phyloP scores from a whole-genome alignment of 2,888 invertebrate species.

The Poecilus cupreus region DNA sequence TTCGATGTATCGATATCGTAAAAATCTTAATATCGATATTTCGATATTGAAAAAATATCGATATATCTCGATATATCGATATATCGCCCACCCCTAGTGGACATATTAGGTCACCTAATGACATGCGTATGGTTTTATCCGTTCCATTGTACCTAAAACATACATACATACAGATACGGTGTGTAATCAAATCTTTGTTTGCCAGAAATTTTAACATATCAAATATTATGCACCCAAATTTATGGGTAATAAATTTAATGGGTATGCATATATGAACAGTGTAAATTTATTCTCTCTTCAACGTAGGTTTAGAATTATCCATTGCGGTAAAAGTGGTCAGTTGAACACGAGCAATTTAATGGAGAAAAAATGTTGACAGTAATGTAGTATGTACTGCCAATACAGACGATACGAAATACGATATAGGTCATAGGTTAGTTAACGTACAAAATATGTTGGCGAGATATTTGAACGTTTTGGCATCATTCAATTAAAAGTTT shows the following conservation, averaged over 20 bases:
- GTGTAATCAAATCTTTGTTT: neutral
- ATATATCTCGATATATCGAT: no score
- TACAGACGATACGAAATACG: neutral
- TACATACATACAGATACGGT: neutral
- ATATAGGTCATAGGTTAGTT: constrained; percentile 9
- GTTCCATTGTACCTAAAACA: no score
- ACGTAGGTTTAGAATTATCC: neutral
- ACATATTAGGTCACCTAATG: no score
- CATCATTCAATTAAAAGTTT: constrained; percentile 26
- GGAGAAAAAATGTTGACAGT: constrained; percentile 16
- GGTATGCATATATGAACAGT: neutral
- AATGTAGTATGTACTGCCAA: constrained; percentile 22
- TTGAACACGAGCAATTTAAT: constrained; percentile 1
- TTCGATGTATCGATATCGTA: no score
- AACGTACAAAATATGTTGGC: constrained; percentile 8
- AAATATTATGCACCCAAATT: neutral
- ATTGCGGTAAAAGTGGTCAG: neutral
- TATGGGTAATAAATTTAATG: neutral
- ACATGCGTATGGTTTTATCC: no score
- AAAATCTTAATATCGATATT: no score
- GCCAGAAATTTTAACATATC: neutral
- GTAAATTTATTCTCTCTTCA: neutral
- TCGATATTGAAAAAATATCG: no score
- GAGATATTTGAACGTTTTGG: neutral
- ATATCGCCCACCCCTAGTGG: no score